Percentiles rank a stretch among this genome's conserved stretches.
These are phyloP conservation scores for Belonocnema kinseyi DNA, from an alignment of 1,140 invertebrate genomes.

Conservation along the genomic window DNA sequence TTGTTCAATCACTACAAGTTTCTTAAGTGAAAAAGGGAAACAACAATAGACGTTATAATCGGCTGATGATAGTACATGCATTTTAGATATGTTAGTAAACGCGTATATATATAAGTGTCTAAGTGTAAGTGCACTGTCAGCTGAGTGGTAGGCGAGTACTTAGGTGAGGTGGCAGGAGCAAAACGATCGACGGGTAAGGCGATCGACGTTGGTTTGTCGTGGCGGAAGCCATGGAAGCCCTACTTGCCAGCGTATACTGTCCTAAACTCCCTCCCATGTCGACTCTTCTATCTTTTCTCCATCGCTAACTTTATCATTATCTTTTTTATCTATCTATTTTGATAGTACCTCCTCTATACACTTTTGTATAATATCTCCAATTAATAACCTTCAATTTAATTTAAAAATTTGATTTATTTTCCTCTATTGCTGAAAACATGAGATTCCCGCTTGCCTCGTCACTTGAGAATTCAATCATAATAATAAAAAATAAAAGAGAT, in stretches of 20 bases:
- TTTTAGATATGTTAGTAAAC: conserved; percentile 16
- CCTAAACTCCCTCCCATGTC: conserved; percentile 32
- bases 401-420: too few species aligned
- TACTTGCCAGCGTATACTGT: conserved; percentile 47
- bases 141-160: conserved; percentile 45
- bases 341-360: background rate
- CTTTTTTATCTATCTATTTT: background rate
- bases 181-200: conserved; percentile 73
- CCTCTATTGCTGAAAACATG: too few species aligned
- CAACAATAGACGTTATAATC: conserved; percentile 11
- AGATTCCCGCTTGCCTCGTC: too few species aligned
- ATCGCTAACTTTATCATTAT: conserved; percentile 17
- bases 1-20: conserved; percentile 38
- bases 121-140: conserved; percentile 31
- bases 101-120: conserved; percentile 44
- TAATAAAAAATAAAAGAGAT: too few species aligned
- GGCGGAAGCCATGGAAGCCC: conserved; percentile 69
- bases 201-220: conserved; percentile 75
- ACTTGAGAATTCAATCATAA: too few species aligned
- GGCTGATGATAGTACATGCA: conserved; percentile 35
- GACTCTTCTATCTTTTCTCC: background rate
- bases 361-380: too few species aligned
- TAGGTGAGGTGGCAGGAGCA: conserved; percentile 65
- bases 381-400: too few species aligned
- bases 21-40: conserved; percentile 35